Conservation (phyloP, 2,888 invertebrate species). For the Molorchus minor region DNA sequence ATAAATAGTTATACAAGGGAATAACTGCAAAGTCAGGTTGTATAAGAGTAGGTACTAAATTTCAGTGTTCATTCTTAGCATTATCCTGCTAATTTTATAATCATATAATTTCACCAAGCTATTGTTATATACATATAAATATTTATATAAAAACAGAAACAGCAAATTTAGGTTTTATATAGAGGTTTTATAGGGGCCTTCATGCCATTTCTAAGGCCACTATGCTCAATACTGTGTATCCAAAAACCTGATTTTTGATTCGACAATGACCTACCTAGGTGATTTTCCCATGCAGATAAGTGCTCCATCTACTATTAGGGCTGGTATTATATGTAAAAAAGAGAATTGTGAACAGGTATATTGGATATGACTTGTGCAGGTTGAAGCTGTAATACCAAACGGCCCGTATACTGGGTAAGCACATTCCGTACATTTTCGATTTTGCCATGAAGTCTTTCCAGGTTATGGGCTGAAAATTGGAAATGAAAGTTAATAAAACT, state of each 20-base stretch:
- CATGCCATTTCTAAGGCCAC: no score
- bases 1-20: no score
- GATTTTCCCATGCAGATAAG: constrained; percentile 40
- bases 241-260: no score
- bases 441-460: constrained; percentile 10
- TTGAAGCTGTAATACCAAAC: constrained; percentile 22
- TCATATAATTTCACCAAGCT: no score
- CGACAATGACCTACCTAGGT: constrained; percentile 44
- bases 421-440: background rate
- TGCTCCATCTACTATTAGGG: constrained; percentile 43
- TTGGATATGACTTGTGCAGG: background rate
- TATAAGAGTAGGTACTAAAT: no score
- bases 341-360: background rate
- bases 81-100: no score
- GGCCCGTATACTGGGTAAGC: constrained; percentile 1
- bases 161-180: background rate
- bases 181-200: no score
- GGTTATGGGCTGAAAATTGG: constrained; percentile 9
- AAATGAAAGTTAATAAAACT: background rate
- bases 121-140: no score
- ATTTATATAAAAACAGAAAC: background rate
- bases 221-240: no score
- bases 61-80: no score
- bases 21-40: no score
- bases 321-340: constrained; percentile 41